Percentiles rank a stretch among this genome's conserved stretches.
phyloP scores from a whole-genome alignment of 2,888 invertebrate species.

The Drosophila lutescens region DNA sequence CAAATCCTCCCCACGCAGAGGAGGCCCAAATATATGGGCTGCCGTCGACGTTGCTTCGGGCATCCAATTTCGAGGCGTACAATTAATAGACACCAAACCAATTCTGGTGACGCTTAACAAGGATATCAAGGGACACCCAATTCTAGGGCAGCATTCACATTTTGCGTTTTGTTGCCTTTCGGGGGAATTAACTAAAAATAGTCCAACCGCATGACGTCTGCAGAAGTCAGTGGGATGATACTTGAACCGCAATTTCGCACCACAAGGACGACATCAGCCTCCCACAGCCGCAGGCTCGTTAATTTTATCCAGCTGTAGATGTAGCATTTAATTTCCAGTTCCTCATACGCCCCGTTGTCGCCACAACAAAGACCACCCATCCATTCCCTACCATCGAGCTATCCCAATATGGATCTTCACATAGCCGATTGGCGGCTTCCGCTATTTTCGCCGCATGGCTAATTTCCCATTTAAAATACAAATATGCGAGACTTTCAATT shows the following conservation, averaged over 20 bases:
- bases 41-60: conserved; percentile 29
- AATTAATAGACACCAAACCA: conserved; percentile 57
- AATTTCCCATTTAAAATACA: conserved; percentile 75
- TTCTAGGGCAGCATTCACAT: conserved; percentile 27
- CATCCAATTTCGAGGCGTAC: conserved; percentile 48
- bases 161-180: conserved; percentile 31
- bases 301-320: conserved; percentile 27
- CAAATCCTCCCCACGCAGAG: conserved; percentile 13
- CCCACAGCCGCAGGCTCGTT: conserved; percentile 31
- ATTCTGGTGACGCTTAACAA: conserved; percentile 13
- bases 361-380: conserved; percentile 13
- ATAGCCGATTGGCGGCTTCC: conserved; percentile 54
- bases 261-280: conserved; percentile 49
- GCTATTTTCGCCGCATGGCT: conserved; percentile 53
- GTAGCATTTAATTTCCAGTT: conserved; percentile 51
- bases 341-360: conserved; percentile 60
- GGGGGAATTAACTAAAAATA: conserved; percentile 68
- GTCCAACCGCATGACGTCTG: conserved; percentile 45
- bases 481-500: conserved; percentile 58
- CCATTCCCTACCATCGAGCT: neutral
- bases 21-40: conserved; percentile 35
- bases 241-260: conserved; percentile 9
- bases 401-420: conserved; percentile 34
- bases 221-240: conserved; percentile 10
- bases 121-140: conserved; percentile 41